A percentile compares a stretch with the other conserved stretches of the same genome.
Conservation (phyloP, 2,797 vertebrate genomes). For the Ceryle rudis region DNA sequence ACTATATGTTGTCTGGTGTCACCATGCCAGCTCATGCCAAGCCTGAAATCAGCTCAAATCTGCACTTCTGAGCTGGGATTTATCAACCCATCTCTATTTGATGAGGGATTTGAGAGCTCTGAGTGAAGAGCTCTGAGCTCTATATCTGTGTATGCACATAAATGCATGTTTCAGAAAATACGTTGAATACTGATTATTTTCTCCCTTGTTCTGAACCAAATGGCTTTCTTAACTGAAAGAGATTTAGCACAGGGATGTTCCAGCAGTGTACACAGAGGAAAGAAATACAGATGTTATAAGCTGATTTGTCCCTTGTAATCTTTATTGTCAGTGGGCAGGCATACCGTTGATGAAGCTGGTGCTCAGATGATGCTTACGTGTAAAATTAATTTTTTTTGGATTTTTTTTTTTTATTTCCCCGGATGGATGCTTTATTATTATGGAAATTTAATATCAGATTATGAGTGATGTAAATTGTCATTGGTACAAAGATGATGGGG, state of each 20-base stretch:
- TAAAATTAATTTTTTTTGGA: too few species aligned
- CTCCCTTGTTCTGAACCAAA: not conserved
- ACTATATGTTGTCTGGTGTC: not conserved
- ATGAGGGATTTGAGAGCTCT: not conserved
- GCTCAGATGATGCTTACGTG: not conserved
- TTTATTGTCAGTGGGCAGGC: not conserved
- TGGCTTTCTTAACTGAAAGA: not conserved
- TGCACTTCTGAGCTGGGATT: not conserved
- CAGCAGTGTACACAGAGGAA: not conserved
- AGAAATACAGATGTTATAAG: not conserved
- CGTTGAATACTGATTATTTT: not conserved
- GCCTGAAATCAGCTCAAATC: not conserved
- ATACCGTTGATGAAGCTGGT: not conserved
- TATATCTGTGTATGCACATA: not conserved
- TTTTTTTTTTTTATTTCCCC: too few species aligned
- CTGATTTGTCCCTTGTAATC: not conserved
- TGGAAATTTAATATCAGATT: not conserved
- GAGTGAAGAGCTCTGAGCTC: not conserved
- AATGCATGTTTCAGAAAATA: not conserved
- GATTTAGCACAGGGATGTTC: not conserved
- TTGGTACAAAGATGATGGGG: not conserved
- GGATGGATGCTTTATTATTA: not conserved
- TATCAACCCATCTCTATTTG: not conserved
- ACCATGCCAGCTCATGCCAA: not conserved
- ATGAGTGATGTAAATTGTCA: not conserved